Base-by-base conservation (phyloP, 2,888 invertebrate species). In the Megastigmus dorsalis region DNA sequence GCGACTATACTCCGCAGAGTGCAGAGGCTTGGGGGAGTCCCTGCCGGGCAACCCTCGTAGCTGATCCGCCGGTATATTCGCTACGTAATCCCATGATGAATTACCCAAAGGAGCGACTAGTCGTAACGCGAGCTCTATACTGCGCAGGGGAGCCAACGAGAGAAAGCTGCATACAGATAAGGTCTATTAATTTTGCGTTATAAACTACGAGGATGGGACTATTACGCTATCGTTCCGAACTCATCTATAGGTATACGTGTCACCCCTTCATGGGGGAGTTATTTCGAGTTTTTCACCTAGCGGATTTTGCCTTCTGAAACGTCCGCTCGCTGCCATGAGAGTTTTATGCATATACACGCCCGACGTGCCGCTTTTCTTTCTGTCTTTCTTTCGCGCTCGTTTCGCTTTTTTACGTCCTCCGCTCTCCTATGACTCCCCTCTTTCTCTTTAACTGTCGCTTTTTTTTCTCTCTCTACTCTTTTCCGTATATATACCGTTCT, bases 141-240 rank as follows among this genome's bases (percentile, higher is more conserved):
- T n/a, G n/a, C n/a, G n/a, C n/a, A n/a, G n/a, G n/a, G n/a, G n/a
- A n/a, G n/a, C n/a, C n/a, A n/a, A n/a, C 6, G 18, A 30, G 30
- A 6, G 7, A 28, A 2, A 7, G 9, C 18, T 13, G 41, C 13
- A 13, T 33, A 15, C 63, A 18, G 69, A 52, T 60, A 83, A 84
- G 85, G 84, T 87, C 86, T 86, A 88, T 87, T 88, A 88, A 87
- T 87, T 86, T 87, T 86, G 79, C 83, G 84, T 87, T 87, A 86
- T 83, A 85, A 86, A 86, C 80, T 82, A n/a, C 80, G 76, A 59
- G 20, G n/a, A 28, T 18, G 10, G 7, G 10, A n/a, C n/a, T n/a
- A n/a, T n/a, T n/a, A n/a, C n/a, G n/a, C n/a, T n/a, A n/a, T n/a
- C n/a, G n/a, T n/a, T n/a, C n/a, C n/a, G n/a, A n/a, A n/a, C n/a